A percentile compares a stretch with the other conserved stretches of the same genome.
phyloP scores from a whole-genome alignment of 1,140 invertebrate genomes.

The Liolophura sinensis region DNA sequence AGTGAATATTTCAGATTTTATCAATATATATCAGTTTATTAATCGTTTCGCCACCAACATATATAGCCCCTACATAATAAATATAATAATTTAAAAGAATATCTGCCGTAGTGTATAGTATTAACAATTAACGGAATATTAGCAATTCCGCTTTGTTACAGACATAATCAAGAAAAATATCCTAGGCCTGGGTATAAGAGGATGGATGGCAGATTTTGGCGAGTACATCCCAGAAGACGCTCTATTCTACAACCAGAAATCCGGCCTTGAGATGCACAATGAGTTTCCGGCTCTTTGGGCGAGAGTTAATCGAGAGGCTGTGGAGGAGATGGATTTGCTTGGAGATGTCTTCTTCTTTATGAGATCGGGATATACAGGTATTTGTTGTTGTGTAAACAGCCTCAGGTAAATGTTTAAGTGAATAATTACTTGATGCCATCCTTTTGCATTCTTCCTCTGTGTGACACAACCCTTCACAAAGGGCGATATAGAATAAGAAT shows the following conservation, averaged over 20 bases:
- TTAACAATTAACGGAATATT: not conserved
- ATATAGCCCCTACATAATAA: too few relatives aligned
- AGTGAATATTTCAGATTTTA: too few relatives aligned
- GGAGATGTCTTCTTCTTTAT: conserved; percentile 56
- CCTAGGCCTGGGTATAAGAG: conserved; percentile 52
- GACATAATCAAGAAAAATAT: conserved; percentile 53
- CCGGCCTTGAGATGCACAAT: conserved; percentile 36
- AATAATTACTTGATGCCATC: too few relatives aligned
- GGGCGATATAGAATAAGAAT: too few relatives aligned
- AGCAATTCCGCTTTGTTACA: conserved; percentile 4
- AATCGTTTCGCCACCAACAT: too few relatives aligned
- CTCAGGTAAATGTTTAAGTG: too few relatives aligned
- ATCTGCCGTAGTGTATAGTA: too few relatives aligned
- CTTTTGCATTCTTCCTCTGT: too few relatives aligned
- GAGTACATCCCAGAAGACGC: conserved; percentile 55
- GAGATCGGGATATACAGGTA: conserved; percentile 50
- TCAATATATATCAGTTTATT: too few relatives aligned
- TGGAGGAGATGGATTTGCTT: conserved; percentile 38
- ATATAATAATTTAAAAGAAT: too few relatives aligned
- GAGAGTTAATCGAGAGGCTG: conserved; percentile 42
- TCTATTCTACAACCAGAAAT: conserved; percentile 19
- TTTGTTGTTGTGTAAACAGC: not conserved
- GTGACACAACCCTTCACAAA: too few relatives aligned
- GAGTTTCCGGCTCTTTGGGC: conserved; percentile 46
- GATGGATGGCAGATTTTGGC: conserved; percentile 62